Percentiles rank a stretch among this genome's conserved stretches.
phyloP scores from a whole-genome alignment of 2,888 invertebrate species.

The Eristalinus aeneus region DNA sequence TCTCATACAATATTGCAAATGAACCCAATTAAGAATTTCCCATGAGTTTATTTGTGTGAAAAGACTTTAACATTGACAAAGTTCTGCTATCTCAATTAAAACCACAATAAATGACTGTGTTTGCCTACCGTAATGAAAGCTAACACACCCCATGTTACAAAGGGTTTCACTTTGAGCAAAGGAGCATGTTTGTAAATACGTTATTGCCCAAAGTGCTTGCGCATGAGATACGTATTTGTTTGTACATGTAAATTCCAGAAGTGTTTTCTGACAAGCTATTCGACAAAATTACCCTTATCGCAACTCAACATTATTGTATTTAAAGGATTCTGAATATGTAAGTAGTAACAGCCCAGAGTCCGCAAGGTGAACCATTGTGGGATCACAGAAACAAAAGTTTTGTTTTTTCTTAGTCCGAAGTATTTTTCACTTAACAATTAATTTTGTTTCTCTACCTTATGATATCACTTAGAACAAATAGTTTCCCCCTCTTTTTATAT shows the following conservation, averaged over 20 bases:
- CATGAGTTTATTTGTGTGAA: slow-evolving; percentile 1
- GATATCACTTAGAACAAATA: too few relatives aligned
- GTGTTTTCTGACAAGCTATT: background rate
- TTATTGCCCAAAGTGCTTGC: background rate
- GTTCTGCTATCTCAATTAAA: slow-evolving; percentile 37
- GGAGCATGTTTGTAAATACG: background rate
- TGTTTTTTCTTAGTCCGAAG: too few relatives aligned
- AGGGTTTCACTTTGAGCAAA: background rate
- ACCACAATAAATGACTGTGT: background rate
- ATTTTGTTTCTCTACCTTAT: background rate
- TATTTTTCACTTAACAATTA: too few relatives aligned
- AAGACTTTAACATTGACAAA: background rate
- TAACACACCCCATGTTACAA: background rate
- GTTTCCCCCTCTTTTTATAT: too few relatives aligned
- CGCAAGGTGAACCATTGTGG: too few relatives aligned
- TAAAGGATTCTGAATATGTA: background rate
- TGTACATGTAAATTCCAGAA: background rate
- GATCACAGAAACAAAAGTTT: too few relatives aligned
- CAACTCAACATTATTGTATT: background rate
- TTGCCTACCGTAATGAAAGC: slow-evolving; percentile 1
- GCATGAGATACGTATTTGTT: background rate
- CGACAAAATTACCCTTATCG: background rate
- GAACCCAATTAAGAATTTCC: background rate
- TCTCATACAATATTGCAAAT: background rate
- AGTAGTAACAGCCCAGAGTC: too few relatives aligned